Percentiles rank a stretch among this genome's conserved stretches.
Conservation (phyloP, 2,113 vertebrate genomes). For the Alexandromys fortis region DNA sequence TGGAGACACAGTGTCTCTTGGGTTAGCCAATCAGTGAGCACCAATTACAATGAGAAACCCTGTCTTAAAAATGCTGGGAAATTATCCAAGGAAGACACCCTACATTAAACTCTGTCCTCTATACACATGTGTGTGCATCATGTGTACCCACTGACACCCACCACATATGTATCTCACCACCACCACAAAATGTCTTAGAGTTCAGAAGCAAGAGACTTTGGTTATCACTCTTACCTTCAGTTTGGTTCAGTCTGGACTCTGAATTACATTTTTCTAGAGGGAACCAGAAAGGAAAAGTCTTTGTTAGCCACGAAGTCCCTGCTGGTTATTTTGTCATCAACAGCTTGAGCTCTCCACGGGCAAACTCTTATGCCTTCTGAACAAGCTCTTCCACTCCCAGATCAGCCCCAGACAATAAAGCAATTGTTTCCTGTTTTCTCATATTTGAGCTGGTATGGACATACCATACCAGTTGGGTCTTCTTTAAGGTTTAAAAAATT, state of each 20-base stretch:
- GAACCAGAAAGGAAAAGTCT: neutral
- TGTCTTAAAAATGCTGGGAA: neutral
- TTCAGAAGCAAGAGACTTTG: neutral
- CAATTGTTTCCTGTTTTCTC: neutral
- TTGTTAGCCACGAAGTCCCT: neutral
- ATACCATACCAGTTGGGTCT: neutral
- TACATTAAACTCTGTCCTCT: neutral
- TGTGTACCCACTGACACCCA: neutral
- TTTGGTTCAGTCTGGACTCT: neutral
- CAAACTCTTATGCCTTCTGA: neutral
- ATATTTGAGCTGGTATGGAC: neutral
- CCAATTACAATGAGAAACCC: neutral
- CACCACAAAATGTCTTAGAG: neutral
- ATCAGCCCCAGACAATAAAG: neutral
- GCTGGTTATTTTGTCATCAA: neutral
- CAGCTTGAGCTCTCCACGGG: neutral
- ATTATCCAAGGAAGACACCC: neutral
- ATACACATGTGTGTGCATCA: too few species aligned
- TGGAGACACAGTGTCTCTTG: neutral
- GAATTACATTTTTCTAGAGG: neutral
- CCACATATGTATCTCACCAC: neutral
- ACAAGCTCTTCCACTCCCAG: neutral
- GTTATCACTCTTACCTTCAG: neutral
- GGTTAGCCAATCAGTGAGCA: neutral
- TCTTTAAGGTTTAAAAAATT: neutral